phyloP scores from a whole-genome alignment of 2,797 vertebrate genomes.

The Diglossa cyanea region DNA sequence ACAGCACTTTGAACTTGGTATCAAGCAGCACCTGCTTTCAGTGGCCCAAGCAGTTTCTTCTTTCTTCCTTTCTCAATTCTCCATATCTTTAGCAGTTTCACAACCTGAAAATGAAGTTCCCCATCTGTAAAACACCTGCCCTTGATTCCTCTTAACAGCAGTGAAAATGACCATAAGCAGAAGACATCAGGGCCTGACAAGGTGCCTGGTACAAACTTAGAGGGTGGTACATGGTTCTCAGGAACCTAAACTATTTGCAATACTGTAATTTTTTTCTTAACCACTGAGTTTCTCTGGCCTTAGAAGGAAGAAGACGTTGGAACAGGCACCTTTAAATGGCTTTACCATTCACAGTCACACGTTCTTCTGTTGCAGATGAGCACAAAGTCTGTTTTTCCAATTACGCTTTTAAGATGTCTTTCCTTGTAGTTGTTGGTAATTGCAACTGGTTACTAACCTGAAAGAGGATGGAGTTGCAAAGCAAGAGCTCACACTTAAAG shows the following conservation, averaged over 20 bases:
- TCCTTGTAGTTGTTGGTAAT: neutral
- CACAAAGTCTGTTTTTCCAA: neutral
- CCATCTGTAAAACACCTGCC: neutral
- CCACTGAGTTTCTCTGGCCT: neutral
- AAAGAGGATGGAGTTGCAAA: neutral
- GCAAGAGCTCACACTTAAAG: neutral
- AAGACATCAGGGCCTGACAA: neutral
- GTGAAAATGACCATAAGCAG: neutral
- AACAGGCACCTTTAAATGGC: neutral
- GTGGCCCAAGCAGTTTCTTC: neutral
- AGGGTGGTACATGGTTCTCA: neutral
- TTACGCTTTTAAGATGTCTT: neutral
- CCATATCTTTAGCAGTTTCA: neutral
- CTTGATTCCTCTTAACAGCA: neutral
- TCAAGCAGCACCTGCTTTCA: accelerated
- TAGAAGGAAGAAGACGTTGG: neutral
- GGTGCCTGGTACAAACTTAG: neutral
- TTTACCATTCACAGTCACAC: neutral
- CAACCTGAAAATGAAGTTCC: neutral
- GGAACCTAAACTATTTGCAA: neutral
- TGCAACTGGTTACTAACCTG: neutral
- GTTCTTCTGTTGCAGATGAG: neutral
- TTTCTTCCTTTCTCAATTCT: neutral
- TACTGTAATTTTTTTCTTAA: neutral
- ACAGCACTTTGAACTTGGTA: accelerated